phyloP scores from a whole-genome alignment of 92 coral and sea anemone genomes.

The Scolanthus callimorphus region DNA sequence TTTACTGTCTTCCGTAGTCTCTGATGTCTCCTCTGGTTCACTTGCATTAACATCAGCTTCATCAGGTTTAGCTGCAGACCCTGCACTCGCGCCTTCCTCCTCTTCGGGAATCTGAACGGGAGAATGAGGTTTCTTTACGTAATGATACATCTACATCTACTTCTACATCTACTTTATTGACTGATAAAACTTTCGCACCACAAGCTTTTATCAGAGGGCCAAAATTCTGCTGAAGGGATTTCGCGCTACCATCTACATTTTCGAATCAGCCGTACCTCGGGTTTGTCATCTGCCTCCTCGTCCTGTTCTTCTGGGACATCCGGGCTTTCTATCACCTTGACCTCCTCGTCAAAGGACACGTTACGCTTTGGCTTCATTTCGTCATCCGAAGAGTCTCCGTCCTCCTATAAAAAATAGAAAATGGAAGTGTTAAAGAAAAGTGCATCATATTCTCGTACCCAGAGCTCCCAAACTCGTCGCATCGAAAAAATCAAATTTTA shows the following conservation, averaged over 20 bases:
- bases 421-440: no score
- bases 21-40: neutral
- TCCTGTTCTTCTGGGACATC: conserved; percentile 22
- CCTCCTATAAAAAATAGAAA: conserved; percentile 7
- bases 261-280: no score
- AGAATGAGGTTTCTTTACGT: no score
- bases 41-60: neutral
- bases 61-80: neutral
- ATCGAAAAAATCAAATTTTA: no score
- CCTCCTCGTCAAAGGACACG: conserved; percentile 90
- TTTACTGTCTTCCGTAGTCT: neutral
- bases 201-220: no score
- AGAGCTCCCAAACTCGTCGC: no score
- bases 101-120: neutral
- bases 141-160: no score
- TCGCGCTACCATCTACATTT: no score
- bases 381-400: conserved; percentile 35
- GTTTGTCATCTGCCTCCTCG: neutral
- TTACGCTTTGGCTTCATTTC: conserved; percentile 63
- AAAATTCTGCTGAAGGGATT: no score
- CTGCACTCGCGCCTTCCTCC: neutral
- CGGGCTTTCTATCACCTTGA: conserved; percentile 52
- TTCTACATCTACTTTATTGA: no score
- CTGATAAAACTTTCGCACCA: no score
- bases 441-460: no score